Base-by-base conservation (phyloP, 1,140 invertebrate species). In the Rhopalosiphum maidis region DNA sequence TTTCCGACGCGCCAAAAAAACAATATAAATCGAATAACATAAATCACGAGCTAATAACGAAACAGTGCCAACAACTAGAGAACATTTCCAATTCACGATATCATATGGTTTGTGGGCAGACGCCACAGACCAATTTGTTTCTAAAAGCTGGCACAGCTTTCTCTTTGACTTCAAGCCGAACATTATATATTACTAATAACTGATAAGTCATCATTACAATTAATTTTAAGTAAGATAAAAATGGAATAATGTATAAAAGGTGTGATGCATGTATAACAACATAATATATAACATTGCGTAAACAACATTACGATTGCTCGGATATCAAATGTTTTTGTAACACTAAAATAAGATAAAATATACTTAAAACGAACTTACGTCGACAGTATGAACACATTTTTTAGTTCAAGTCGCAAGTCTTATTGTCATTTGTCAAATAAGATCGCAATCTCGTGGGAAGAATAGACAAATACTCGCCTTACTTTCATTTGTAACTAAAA, bases 31-130 rank as follows among this genome's bases (percentile, higher is more conserved):
- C 37, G 85, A 46, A 46, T n/a, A n/a, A 48, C 43, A 86, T 86
- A 86, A 86, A 86, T 86, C 85, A 86, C 43, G 85, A 86, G 23
- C 85, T 46, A 86, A 43, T 43, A 86, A 86, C 37, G 85, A 43
- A 86, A 86, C 25, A 11, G 25, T 68, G 60, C 11, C 9, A n/a
- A 18, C 60, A n/a, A n/a, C 22, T 9, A n/a, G 85, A n/a, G 4
- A 86, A 46, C 43, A 46, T n/a, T 86, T 46, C 25, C 85, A 23
- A 46, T 43, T 46, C 41, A 21, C 43, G n/a, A 86, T 21, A 46
- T 86, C 15, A 41, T 22, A 60, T 68, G 9, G 55, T 68, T 86
- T 37, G 83, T 86, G 83, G 41, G 41, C 83, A 51, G 15, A 51
- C 48, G 48, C 48, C 15, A 15, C 48, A 46, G 41, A 46, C 23